Evolutionary conservation across 1,140 invertebrate species (phyloP).

Genomic region (Caenorhabditis inopinata): DNA sequence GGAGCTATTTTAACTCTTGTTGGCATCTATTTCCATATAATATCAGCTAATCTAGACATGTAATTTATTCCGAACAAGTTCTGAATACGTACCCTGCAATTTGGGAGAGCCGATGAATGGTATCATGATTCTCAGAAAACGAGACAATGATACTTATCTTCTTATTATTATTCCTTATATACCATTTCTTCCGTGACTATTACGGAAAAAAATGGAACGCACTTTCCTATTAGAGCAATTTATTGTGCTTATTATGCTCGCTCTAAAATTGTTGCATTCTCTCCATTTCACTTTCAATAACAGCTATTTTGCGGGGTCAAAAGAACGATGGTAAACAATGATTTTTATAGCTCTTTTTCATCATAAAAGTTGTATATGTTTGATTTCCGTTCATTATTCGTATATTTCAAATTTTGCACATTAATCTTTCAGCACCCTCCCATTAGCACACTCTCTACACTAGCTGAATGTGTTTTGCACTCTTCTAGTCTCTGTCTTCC

Average conservation of each 20-base stretch:
- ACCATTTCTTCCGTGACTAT: too few relatives aligned
- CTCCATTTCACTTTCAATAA: not conserved
- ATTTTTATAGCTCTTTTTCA: too few relatives aligned
- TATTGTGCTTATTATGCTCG: not conserved
- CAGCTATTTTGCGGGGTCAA: not conserved
- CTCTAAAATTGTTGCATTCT: not conserved
- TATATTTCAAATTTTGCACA: not conserved
- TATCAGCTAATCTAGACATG: not conserved
- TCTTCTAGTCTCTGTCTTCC: not conserved
- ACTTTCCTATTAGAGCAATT: not conserved
- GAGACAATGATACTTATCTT: not conserved
- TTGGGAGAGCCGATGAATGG: not conserved
- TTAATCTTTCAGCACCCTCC: constrained; percentile 1
- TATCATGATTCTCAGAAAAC: not conserved
- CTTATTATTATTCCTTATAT: not conserved
- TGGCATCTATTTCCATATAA: not conserved
- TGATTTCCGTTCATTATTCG: not conserved
- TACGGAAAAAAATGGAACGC: not conserved
- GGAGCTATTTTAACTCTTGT: not conserved
- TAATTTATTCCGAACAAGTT: too few relatives aligned
- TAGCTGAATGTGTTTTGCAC: not conserved
- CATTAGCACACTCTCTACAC: not conserved
- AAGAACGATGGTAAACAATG: too few relatives aligned
- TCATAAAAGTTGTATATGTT: not conserved
- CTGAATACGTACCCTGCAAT: not conserved